These are phyloP conservation scores for Dascyllus trimaculatus DNA, from an alignment of 2,113 vertebrate genomes.

Conservation along the genomic window DNA sequence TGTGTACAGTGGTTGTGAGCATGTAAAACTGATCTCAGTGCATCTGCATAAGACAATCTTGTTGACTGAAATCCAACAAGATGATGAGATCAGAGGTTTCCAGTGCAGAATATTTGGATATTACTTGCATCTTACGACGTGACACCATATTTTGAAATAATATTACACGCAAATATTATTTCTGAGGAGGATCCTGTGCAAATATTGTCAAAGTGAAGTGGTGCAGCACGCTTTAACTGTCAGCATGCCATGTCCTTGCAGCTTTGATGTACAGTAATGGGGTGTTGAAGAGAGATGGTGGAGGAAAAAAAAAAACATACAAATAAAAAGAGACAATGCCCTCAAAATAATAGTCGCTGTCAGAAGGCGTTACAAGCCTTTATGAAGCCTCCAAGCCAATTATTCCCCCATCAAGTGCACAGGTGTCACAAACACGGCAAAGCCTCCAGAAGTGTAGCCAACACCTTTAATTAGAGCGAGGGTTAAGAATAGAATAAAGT, in stretches of 20 bases:
- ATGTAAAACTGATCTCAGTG: slow-evolving; percentile 69
- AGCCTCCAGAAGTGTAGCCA: slow-evolving; percentile 68
- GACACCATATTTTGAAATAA: slow-evolving; percentile 63
- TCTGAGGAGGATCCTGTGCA: slow-evolving; percentile 36
- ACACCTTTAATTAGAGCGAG: slow-evolving; percentile 84
- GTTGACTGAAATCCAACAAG: slow-evolving; percentile 61
- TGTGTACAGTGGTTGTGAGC: slow-evolving; percentile 63
- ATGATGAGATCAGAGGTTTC: slow-evolving; percentile 59
- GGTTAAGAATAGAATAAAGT: slow-evolving; percentile 74
- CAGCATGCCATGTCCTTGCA: slow-evolving; percentile 66
- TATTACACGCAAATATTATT: slow-evolving; percentile 75
- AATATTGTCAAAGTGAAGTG: slow-evolving; percentile 60
- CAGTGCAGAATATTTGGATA: not conserved
- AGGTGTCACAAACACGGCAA: slow-evolving; percentile 69
- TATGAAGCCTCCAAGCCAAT: slow-evolving; percentile 70
- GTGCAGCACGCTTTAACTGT: slow-evolving; percentile 65
- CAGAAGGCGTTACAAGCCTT: slow-evolving; percentile 64
- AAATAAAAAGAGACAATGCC: slow-evolving; percentile 55
- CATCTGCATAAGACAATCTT: slow-evolving; percentile 57
- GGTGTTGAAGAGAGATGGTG: slow-evolving; percentile 35
- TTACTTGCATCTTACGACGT: slow-evolving; percentile 21
- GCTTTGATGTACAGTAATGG: slow-evolving; percentile 64
- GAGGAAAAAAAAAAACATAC: slow-evolving; percentile 27
- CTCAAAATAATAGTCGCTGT: slow-evolving; percentile 75
- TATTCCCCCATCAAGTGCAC: slow-evolving; percentile 68